Conservation (phyloP, 2,113 vertebrate species). For the Electrona antarctica region DNA sequence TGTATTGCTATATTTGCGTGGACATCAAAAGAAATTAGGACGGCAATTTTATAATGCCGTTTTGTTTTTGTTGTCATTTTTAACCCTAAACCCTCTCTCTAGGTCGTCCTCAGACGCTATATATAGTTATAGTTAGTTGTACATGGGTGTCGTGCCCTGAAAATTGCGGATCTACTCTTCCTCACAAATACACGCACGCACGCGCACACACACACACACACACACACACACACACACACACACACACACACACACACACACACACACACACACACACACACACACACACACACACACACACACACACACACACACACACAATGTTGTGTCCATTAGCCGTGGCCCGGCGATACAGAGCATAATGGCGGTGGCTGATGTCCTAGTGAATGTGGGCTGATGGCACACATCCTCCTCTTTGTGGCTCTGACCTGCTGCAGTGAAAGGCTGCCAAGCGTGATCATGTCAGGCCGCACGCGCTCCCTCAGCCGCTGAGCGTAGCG, state of each 20-base stretch:
- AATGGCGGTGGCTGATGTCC: conserved; percentile 76
- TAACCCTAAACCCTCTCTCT: too few species aligned
- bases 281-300: conserved; percentile 28
- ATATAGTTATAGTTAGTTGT: too few species aligned
- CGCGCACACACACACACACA: conserved; percentile 5
- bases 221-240: conserved; percentile 27
- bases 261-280: conserved; percentile 40
- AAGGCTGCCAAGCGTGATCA: conserved; percentile 87
- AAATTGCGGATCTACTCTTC: too few species aligned
- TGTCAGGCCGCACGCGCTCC: conserved; percentile 82
- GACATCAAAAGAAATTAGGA: too few species aligned
- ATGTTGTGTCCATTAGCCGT: conserved; percentile 66
- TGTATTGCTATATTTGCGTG: background rate
- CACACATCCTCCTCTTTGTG: conserved; percentile 81
- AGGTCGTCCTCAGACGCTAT: too few species aligned
- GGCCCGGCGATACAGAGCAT: conserved; percentile 57
- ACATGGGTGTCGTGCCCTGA: too few species aligned
- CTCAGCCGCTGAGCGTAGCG: conserved; percentile 82
- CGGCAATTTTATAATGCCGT: too few species aligned
- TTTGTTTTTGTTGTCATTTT: too few species aligned
- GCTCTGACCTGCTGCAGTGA: conserved; percentile 89
- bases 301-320: background rate
- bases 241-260: conserved; percentile 25
- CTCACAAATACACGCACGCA: background rate
- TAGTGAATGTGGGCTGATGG: conserved; percentile 78